A percentile compares a stretch with the other conserved stretches of the same genome.
These are phyloP conservation scores for Melanotaenia pygmaea DNA, from an alignment of 2,797 vertebrate genomes.

Conservation along the genomic window DNA sequence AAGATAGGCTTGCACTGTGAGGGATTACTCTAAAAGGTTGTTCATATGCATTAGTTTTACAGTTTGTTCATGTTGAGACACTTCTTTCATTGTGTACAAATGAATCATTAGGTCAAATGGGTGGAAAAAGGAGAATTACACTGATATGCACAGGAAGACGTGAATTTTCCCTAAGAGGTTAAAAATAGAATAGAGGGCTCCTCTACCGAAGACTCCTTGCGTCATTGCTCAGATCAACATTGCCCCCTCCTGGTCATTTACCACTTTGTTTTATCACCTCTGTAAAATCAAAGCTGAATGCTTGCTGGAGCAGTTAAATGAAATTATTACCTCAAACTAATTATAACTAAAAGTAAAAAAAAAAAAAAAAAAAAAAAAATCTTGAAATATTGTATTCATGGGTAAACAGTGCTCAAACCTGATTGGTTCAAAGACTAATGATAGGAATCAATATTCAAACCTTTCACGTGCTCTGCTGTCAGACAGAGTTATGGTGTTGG, in stretches of 20 bases:
- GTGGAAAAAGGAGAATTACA: constrained; percentile 51
- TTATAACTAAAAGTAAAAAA: background rate
- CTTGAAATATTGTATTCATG: constrained; percentile 10
- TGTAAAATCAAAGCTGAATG: background rate
- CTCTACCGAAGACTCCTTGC: constrained; percentile 18
- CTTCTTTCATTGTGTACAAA: constrained; percentile 31
- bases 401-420: background rate
- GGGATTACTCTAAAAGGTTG: background rate
- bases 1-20: background rate
- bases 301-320: background rate
- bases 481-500: constrained; percentile 28
- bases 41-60: constrained; percentile 2
- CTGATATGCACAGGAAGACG: constrained; percentile 62
- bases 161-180: constrained; percentile 66
- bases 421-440: background rate
- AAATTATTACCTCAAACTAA: background rate
- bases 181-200: constrained; percentile 67
- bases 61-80: constrained; percentile 24
- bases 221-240: constrained; percentile 58
- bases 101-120: constrained; percentile 62
- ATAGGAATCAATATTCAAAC: constrained; percentile 37
- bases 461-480: constrained; percentile 30
- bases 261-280: background rate
- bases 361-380: background rate
- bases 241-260: constrained; percentile 71